Evolutionary conservation across 2,888 invertebrate genomes (phyloP), one percentile per base, ranked within the genome.

Genomic region (Erannis defoliaria): DNA sequence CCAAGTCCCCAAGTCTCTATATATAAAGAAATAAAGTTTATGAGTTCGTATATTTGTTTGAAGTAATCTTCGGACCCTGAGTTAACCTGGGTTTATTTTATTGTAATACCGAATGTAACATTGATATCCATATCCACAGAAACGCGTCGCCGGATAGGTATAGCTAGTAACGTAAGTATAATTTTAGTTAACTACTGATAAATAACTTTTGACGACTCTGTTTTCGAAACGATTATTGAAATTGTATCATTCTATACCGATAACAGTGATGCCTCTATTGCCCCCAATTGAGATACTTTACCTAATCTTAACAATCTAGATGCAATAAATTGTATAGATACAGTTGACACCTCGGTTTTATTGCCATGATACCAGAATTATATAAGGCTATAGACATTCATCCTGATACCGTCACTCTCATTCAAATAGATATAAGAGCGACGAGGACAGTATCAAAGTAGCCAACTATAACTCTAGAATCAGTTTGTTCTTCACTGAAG

Each of bases 311-410:
- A 8, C 40, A 62, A 56, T 62, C 55, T 61, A 61, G 56, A 19
- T 62, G 55, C 46, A 57, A 48, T 57, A 62, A 62, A 58, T 38
- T 38, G 33, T 38, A 55, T 42, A 51, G 59, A 73, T 75, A 71
- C 70, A 75, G 63, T 72, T 78, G 66, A 76, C 64, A 74, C 71
- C 69, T 67, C 51, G 45, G 33, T n/a, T 59, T 67, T 64, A 68
- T 56, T 29, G 16, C 45, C 31, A 45, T 55, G 51, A 53, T 46
- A 57, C 23, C 45, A 62, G 70, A 55, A 5, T 9, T 26, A 26
- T 10, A 8, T 40, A 21, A 26, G 26, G 43, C 14, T 18, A 45
- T 45, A 45, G n/a, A 33, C 10, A 23, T 18, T 31, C 1, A n/a
- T 23, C 10, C 29, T 1, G 29, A 29, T 29, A 18, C 45, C 8